phyloP scores from a whole-genome alignment of 2,888 invertebrate species.

The Cyaniris semiargus region DNA sequence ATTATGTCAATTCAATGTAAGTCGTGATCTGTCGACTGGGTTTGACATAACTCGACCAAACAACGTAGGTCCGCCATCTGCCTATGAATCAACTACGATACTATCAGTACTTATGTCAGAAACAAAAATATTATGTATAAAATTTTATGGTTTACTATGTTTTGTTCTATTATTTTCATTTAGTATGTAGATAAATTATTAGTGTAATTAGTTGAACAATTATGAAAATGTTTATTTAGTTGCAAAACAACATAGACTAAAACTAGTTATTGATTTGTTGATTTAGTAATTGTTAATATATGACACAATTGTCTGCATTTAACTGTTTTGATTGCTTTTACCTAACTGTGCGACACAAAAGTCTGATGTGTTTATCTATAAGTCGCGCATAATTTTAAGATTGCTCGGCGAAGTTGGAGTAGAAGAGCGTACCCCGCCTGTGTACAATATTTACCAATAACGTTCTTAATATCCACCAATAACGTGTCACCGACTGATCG shows the following conservation, averaged over 20 bases:
- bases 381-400: no score
- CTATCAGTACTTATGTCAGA: not conserved
- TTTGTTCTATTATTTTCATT: not conserved
- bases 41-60: no score
- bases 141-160: not conserved
- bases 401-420: no score
- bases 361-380: not conserved
- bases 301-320: not conserved
- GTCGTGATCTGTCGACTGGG: no score
- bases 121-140: not conserved
- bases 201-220: conserved; percentile 9
- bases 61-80: no score
- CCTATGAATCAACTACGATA: no score
- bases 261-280: conserved; percentile 1
- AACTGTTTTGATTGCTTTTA: not conserved
- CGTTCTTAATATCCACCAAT: no score
- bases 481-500: no score
- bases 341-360: conserved; percentile 4
- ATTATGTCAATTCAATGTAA: no score
- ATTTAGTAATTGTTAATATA: not conserved
- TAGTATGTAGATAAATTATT: conserved; percentile 8
- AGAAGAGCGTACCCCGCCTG: no score
- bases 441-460: no score
- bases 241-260: conserved; percentile 10
- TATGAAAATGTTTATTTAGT: conserved; percentile 12